phyloP scores from a whole-genome alignment of 2,888 invertebrate species.

The Drosophila mimetica region DNA sequence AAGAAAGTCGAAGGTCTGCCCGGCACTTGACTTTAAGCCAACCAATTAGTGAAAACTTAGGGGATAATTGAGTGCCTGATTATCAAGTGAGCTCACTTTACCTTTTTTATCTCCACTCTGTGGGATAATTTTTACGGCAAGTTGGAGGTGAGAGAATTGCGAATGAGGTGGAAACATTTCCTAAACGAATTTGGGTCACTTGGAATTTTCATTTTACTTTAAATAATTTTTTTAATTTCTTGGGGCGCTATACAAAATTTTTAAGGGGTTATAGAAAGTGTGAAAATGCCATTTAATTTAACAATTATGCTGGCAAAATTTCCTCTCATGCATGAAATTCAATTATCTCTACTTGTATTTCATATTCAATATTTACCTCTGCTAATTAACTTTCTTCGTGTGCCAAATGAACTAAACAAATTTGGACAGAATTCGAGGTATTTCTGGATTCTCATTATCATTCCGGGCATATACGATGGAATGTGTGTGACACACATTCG shows the following conservation, averaged over 20 bases:
- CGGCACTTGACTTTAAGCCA: conserved; percentile 55
- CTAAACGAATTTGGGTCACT: neutral
- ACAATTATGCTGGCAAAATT: neutral
- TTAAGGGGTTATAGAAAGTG: too few species aligned
- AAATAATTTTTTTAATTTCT: neutral
- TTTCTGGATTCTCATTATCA: conserved; percentile 41
- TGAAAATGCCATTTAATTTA: too few species aligned
- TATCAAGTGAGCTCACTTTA: conserved; percentile 31
- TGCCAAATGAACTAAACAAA: conserved; percentile 28
- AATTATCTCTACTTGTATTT: conserved; percentile 2
- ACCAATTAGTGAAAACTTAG: conserved; percentile 62
- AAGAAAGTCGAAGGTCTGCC: conserved; percentile 13
- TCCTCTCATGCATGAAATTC: neutral
- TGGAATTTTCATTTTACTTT: neutral
- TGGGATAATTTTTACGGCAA: conserved; percentile 9
- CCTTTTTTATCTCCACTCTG: conserved; percentile 3
- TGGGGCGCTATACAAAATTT: neutral
- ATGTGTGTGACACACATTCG: conserved; percentile 27
- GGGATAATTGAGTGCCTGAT: conserved; percentile 56
- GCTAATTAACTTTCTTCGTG: conserved; percentile 34
- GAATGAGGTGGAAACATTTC: neutral
- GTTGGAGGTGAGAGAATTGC: neutral
- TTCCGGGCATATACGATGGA: conserved; percentile 29
- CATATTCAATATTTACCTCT: conserved; percentile 21
- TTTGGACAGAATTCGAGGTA: conserved; percentile 18